Percentiles rank a stretch among this genome's conserved stretches.
Conservation (phyloP, 2,888 invertebrate species). For the Lordiphosa fenestrarum region DNA sequence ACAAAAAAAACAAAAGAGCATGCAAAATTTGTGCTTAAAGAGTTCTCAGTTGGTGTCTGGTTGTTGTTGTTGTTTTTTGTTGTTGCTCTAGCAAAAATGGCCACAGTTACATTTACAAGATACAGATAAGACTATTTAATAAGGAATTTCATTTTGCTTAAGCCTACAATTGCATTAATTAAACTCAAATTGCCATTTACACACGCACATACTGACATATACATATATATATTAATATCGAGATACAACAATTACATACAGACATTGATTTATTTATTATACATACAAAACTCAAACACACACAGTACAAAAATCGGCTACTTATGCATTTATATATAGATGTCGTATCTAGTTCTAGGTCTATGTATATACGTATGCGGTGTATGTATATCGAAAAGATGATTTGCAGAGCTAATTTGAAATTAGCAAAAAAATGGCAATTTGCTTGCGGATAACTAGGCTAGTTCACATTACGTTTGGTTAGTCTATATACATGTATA, state of each 20-base stretch:
- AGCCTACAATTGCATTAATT: conserved; percentile 12
- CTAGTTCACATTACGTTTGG: conserved; percentile 41
- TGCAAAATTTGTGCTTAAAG: neutral
- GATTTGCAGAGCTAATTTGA: conserved; percentile 61
- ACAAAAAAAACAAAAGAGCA: neutral
- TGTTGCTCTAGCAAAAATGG: conserved; percentile 21
- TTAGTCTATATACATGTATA: conserved; percentile 33
- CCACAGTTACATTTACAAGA: conserved; percentile 16
- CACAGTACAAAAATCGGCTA: conserved; percentile 66
- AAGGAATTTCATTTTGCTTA: conserved; percentile 25
- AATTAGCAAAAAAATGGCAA: conserved; percentile 68
- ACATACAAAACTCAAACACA: conserved; percentile 52
- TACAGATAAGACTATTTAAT: conserved; percentile 9
- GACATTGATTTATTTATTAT: conserved; percentile 24
- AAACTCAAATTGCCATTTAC: conserved; percentile 25
- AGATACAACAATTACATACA: conserved; percentile 50
- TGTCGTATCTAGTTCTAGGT: conserved; percentile 13
- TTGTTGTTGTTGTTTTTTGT: conserved; percentile 1
- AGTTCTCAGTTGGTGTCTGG: neutral
- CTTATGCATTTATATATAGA: conserved; percentile 34
- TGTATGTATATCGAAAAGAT: conserved; percentile 45
- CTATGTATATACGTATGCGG: conserved; percentile 22
- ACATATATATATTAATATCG: conserved; percentile 31
- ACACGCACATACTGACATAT: conserved; percentile 23
- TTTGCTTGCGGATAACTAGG: conserved; percentile 48